Evolutionary conservation across 2,888 invertebrate species (phyloP), one percentile per base, ranked within the genome.

Genomic region (Stenichneumon culpator): DNA sequence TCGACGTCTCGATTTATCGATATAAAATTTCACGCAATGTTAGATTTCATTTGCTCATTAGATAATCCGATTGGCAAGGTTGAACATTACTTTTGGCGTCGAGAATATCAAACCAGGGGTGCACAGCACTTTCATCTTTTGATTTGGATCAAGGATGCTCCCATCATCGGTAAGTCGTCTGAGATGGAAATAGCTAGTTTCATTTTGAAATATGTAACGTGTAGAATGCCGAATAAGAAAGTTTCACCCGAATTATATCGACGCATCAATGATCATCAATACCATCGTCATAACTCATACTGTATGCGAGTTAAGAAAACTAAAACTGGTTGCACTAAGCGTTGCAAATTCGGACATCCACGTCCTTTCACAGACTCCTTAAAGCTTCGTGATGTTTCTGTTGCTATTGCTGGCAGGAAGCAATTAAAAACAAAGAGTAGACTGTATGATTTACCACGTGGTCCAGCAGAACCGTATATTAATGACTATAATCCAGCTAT

Each of bases 1-100:
- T 87, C 91, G 9, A 84, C 88, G 44, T 90, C 90, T 0, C 72
- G 90, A 60, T 92, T 92, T 87, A 89, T 92, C 28, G 89, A 92
- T 57, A 90, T 86, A 22, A 91, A 91, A 77, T 92, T 91, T 81
- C 63, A 82, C 19, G 89, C 88, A 14, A 90, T 91, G 86, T 83
- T 91, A 9, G 89, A 90, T 39, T 91, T 92, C 63, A 74, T 92
- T 28, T 87, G 65, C 36, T 87, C 87, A 22, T 60, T 86, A 11
- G 86, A 88, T 78, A 63, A 50, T 50, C 50, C 50, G 0, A 50
- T 90, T 14, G 88, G 87, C 32, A 54, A 86, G 63, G 75, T 88
- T 16, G 36, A 36, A 7, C 67, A 67, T 39, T 67, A 67, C 44
- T 67, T 67, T 67, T 67, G 39, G 39, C 32, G 67, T 1, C 67